Conservation (phyloP, 2,888 invertebrate species). For the Abrostola tripartita region DNA sequence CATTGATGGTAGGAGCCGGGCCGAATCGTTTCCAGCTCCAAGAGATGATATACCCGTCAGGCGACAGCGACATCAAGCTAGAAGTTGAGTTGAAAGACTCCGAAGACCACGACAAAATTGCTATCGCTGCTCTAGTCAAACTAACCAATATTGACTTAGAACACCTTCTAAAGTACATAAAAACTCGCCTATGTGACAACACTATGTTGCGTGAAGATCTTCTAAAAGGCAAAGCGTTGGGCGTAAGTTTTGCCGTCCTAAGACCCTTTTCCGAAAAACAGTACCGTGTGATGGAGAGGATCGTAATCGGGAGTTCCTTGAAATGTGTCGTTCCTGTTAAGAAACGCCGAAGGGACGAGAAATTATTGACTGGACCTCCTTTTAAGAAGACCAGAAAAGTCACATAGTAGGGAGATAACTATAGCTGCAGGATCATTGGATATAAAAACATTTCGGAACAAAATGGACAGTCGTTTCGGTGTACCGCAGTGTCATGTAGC, state of each 20-base stretch:
- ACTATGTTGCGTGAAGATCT: constrained; percentile 72
- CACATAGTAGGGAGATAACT: constrained; percentile 29
- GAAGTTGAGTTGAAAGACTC: constrained; percentile 80
- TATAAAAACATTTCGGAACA: constrained; percentile 60
- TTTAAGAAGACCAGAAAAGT: constrained; percentile 72
- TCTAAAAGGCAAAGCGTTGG: constrained; percentile 76
- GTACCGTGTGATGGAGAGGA: constrained; percentile 78
- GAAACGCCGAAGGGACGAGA: constrained; percentile 73
- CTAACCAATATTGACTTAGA: constrained; percentile 72
- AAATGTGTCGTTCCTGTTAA: constrained; percentile 66
- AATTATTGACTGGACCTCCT: constrained; percentile 63
- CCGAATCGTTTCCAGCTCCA: constrained; percentile 81
- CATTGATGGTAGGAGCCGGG: constrained; percentile 78
- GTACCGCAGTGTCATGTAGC: constrained; percentile 75
- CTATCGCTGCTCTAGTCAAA: constrained; percentile 77
- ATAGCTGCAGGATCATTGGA: constrained; percentile 54
- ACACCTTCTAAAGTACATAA: constrained; percentile 73
- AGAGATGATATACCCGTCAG: constrained; percentile 79
- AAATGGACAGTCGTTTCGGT: constrained; percentile 73
- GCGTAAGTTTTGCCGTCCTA: constrained; percentile 76
- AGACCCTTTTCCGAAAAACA: constrained; percentile 76
- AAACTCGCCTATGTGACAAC: constrained; percentile 74
- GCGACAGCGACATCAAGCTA: constrained; percentile 70
- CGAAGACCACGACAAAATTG: constrained; percentile 81
- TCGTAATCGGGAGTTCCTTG: constrained; percentile 69